phyloP scores from a whole-genome alignment of 2,797 vertebrate genomes.

The Thripadectes ignobilis region DNA sequence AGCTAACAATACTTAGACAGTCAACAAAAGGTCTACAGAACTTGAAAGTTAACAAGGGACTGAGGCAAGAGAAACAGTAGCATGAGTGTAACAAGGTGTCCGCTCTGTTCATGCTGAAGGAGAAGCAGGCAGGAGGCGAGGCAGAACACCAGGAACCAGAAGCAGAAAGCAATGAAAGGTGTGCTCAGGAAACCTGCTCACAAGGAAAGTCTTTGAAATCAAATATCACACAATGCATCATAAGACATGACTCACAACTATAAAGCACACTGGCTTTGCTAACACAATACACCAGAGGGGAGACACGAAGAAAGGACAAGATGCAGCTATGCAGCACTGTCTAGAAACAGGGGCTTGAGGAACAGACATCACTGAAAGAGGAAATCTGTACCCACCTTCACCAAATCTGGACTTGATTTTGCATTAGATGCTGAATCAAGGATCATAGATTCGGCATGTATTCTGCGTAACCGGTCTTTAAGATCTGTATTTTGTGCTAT shows the following conservation, averaged over 20 bases:
- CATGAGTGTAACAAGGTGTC: neutral
- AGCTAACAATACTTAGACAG: neutral
- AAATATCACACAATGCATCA: neutral
- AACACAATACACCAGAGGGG: neutral
- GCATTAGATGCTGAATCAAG: constrained; percentile 85
- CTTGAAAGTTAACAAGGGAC: neutral
- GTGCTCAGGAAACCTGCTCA: neutral
- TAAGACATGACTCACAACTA: neutral
- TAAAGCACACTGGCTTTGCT: neutral
- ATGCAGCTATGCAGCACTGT: neutral
- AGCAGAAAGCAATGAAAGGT: neutral
- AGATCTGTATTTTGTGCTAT: constrained; percentile 95
- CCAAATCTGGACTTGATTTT: constrained; percentile 85
- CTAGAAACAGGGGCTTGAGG: neutral
- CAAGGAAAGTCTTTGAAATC: neutral
- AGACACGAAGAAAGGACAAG: neutral
- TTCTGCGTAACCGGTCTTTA: constrained; percentile 95
- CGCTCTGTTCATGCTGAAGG: neutral
- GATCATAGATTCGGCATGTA: constrained; percentile 93
- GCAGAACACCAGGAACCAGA: neutral
- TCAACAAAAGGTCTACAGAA: neutral
- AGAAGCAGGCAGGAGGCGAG: neutral
- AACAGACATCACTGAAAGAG: neutral
- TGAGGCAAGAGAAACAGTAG: neutral
- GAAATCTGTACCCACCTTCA: constrained; percentile 89